Base-by-base conservation (phyloP, 1,140 invertebrate genomes). In the Tetragnatha versicolor region DNA sequence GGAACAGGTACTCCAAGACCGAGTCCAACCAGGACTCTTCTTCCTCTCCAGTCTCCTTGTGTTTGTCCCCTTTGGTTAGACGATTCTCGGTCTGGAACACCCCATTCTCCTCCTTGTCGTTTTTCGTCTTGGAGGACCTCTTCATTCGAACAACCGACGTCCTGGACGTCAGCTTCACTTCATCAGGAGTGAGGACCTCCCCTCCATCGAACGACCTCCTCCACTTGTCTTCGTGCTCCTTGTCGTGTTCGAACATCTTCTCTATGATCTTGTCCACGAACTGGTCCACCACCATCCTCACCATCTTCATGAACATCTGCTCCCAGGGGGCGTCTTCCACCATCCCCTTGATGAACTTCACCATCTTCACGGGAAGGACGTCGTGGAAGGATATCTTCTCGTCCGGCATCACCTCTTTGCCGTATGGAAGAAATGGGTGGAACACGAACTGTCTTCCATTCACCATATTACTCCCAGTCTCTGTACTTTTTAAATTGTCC, bases 251-350 rank as follows among this genome's bases (percentile, higher is more conserved):
- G 9, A 78, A 78, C 65, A 78, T 68, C 14, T 78, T 55, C 37
- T 78, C 75, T 1, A 78, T 68, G 10, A 69, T 78, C 49, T 78
- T 78, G 22, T 78, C 63, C 1, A 78, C 75, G 33, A 78, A 78
- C 17, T 78, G 75, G 35, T 78, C 75, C n/a, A 78, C 75, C 14
- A 78, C 51, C 63, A 68, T 78, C 2, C 75, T 33, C 4, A 78
- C 75, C 75, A 78, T 78, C 35, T 60, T 66, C 63, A 68, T 78
- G n/a, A 78, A 78, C 75, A 78, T 78, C 35, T 27, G n/a, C n/a
- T 78, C 63, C 75, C 75, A 78, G 1, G 61, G 63, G 3, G 75
- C 75, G 17, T 78, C 75, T 78, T 78, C 75, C 2, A 78, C 75
- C 65, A 78, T 68, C n/a, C 63, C 58, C 35, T 78, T 78, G 6